Evolutionary conservation across 2,113 vertebrate genomes (phyloP), one percentile per base, ranked within the genome.

Genomic region (Zapornia atra): DNA sequence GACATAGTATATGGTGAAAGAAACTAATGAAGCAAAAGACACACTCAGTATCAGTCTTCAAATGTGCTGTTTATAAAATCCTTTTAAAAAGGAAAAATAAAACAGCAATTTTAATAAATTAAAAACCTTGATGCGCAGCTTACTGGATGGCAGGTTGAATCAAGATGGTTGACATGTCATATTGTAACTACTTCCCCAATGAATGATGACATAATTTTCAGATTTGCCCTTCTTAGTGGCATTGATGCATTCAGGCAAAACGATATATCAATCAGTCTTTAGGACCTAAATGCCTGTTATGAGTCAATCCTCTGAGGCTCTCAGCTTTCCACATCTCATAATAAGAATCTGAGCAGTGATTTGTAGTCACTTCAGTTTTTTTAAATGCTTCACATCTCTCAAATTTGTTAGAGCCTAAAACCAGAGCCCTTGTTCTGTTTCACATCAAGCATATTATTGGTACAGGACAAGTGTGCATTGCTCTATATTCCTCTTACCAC

Each of bases 11-110:
- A 68, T 10, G 51, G 88, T 88, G 71, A 93, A 88, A 86, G 71
- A 96, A 96, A 86, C 92, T 93, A 96, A 94, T 88, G 92, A 95
- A 88, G 94, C 90, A 90, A 90, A 95, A 88, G 85, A 56, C 29
- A 56, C 29, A 56, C 76, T 93, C 16, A 3, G 53, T 88, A 64
- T 31, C 68, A 86, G 91, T 82, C 56, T 94, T 90, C 79, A 95
- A 93, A 92, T 88, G 34, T 21, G 79, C 85, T 96, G 93, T 96
- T 96, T 90, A 95, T 82, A 88, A 94, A 95, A 93, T 68, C 85
- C 60, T 87, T 91, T 93, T 86, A 69, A 83, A 83, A 70, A 77
- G 29, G 76, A 83, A 95, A 95, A 93, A 83, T 96, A 96, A 97
- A 96, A 29, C 26, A 92, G 42, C 38, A 82, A 83, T 95, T 94